These are phyloP conservation scores for Gambusia yucatana DNA, from an alignment of 2,797 vertebrate species.

Conservation along the genomic window DNA sequence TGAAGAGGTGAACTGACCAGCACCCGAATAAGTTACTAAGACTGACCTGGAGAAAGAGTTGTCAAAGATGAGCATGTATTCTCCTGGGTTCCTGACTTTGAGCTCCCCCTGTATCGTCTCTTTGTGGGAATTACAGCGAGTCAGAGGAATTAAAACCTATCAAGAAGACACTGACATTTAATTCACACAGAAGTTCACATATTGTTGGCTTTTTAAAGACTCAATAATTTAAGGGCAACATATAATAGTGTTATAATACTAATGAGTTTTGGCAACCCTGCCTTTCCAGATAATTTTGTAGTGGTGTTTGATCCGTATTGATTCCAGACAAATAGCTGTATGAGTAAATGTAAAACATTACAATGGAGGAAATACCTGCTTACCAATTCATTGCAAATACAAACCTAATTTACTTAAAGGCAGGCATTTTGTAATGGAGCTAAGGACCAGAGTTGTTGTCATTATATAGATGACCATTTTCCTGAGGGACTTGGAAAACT, in stretches of 20 bases:
- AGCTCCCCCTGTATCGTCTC: conserved; percentile 92
- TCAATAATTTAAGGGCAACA: not conserved
- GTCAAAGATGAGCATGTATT: conserved; percentile 94
- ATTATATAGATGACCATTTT: not conserved
- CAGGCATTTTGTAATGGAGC: not conserved
- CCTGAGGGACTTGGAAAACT: not conserved
- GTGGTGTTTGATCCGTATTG: not conserved
- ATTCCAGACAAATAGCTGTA: not conserved
- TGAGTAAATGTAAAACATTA: not conserved
- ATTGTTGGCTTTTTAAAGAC: not conserved
- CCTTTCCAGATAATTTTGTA: not conserved
- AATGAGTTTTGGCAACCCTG: not conserved
- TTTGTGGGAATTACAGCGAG: conserved; percentile 93
- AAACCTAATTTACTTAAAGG: not conserved
- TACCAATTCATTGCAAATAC: not conserved
- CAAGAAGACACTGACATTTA: not conserved
- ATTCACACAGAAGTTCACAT: not conserved
- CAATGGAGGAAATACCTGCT: not conserved
- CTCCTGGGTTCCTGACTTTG: conserved; percentile 88
- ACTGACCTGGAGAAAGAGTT: conserved; percentile 96
- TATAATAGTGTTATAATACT: not conserved
- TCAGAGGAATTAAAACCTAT: conserved; percentile 95
- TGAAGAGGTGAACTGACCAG: not conserved
- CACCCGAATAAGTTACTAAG: not conserved
- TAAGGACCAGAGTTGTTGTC: not conserved